phyloP scores from a whole-genome alignment of 2,113 vertebrate genomes.

The Phainopepla nitens region DNA sequence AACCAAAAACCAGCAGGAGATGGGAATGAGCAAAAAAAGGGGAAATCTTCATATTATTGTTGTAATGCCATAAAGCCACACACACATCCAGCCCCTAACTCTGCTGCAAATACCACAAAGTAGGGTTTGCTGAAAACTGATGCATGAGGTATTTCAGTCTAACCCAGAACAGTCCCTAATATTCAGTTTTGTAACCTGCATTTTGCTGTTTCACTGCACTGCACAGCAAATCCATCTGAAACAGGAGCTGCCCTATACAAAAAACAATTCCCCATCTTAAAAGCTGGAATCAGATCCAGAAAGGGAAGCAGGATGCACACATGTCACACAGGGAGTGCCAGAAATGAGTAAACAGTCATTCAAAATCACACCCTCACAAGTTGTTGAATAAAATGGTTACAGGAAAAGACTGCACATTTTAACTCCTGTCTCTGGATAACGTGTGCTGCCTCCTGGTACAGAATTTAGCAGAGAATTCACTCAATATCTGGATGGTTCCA shows the following conservation, averaged over 20 bases:
- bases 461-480: background rate
- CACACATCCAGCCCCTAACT: background rate
- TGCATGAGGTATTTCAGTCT: background rate
- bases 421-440: background rate
- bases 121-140: background rate
- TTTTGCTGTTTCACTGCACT: background rate
- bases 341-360: background rate
- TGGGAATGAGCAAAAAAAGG: background rate
- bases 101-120: background rate
- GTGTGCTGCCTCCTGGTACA: background rate
- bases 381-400: background rate
- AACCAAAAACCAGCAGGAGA: background rate
- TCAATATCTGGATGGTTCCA: background rate
- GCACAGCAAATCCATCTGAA: background rate
- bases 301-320: background rate
- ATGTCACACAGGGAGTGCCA: background rate
- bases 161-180: background rate
- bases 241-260: accelerated
- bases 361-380: background rate
- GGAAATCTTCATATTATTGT: background rate
- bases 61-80: background rate
- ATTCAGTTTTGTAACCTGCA: background rate
- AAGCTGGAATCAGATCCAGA: background rate
- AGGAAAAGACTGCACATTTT: background rate
- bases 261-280: background rate